These are phyloP conservation scores for Oscheius sp. DNA, from an alignment of 2,888 invertebrate genomes.

Conservation along the genomic window DNA sequence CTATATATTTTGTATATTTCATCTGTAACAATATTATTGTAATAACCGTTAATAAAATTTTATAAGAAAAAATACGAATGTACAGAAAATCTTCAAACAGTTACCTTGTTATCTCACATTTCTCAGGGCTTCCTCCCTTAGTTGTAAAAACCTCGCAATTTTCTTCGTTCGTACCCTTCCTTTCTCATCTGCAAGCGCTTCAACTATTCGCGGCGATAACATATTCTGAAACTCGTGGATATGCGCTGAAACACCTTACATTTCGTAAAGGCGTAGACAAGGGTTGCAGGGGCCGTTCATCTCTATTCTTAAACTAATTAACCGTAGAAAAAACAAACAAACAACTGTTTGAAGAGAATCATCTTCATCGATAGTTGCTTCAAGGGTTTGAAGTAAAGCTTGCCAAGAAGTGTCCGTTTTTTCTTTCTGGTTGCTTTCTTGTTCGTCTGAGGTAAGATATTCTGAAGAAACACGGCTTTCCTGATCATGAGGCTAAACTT, in stretches of 20 bases:
- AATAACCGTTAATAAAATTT: too few species aligned
- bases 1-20: too few species aligned
- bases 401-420: not conserved
- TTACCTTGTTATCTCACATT: too few species aligned
- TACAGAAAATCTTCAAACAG: too few species aligned
- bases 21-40: too few species aligned
- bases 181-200: conserved; percentile 10
- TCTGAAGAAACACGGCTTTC: not conserved
- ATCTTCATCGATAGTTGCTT: not conserved
- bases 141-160: not conserved
- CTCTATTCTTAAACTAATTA: not conserved
- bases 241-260: not conserved
- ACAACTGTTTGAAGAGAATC: not conserved
- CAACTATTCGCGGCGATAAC: not conserved
- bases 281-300: not conserved
- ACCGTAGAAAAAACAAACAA: not conserved
- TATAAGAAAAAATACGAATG: too few species aligned
- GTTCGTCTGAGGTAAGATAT: conserved; percentile 9
- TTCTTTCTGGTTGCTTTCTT: not conserved
- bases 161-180: not conserved
- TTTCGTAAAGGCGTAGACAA: not conserved
- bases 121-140: conserved; percentile 1
- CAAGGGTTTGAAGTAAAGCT: not conserved
- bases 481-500: not conserved
- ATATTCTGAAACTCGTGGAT: not conserved